These are phyloP conservation scores for Centropristis striata DNA, from an alignment of 2,113 vertebrate genomes.

Conservation along the genomic window DNA sequence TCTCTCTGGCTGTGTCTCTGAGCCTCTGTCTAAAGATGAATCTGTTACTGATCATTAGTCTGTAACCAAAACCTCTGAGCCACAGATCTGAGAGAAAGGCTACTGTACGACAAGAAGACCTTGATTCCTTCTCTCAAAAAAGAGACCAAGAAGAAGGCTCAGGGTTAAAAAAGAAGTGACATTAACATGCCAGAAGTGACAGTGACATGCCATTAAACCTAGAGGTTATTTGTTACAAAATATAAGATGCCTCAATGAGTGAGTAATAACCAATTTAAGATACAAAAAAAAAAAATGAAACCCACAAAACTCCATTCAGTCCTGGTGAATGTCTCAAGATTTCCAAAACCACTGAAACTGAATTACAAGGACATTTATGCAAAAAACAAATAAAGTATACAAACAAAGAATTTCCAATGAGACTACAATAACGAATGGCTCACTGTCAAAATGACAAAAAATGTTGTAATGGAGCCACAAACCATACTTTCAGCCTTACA, in stretches of 20 bases:
- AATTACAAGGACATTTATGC: neutral
- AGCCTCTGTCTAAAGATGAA: slow-evolving; percentile 17
- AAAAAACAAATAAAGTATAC: neutral
- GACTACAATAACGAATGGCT: no score
- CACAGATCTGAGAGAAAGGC: neutral
- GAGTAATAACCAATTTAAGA: neutral
- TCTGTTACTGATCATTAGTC: slow-evolving; percentile 38
- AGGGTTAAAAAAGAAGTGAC: no score
- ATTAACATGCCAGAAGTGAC: no score
- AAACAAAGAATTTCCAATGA: neutral
- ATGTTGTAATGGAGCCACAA: no score
- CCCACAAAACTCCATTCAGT: neutral
- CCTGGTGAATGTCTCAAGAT: neutral
- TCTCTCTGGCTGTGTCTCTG: slow-evolving; percentile 2
- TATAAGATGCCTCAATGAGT: neutral
- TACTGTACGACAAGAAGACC: slow-evolving; percentile 15
- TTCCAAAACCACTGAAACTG: neutral
- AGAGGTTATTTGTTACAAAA: neutral
- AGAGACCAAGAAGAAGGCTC: neutral
- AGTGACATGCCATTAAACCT: neutral
- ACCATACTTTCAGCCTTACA: no score
- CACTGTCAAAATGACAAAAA: no score
- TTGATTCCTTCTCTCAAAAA: neutral
- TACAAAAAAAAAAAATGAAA: no score
- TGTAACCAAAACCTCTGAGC: slow-evolving; percentile 48